Evolutionary conservation across 2,797 vertebrate genomes (phyloP), one percentile per base, ranked within the genome.

Genomic region (Poeciliopsis presidionis): DNA sequence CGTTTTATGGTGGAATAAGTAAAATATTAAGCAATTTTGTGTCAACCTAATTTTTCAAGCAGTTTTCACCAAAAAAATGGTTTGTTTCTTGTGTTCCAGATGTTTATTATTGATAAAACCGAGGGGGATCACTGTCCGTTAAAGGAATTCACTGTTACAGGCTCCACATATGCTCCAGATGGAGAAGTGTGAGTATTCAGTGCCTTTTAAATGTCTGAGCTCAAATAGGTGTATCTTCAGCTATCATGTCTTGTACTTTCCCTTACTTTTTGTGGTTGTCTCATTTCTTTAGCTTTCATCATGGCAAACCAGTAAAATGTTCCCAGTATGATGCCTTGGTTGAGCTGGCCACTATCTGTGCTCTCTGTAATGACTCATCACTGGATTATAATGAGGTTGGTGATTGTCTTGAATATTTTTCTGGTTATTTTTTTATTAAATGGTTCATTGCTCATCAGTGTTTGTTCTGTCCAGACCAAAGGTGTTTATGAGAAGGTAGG

Each of bases 321-420:
- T 98, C 97, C 80, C 95, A 98, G 89, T 97, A 97, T 63, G 97
- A 98, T 51, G 96, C 91, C 55, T 87, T 98, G 87, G 97, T 98
- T 90, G 97, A 98, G 87, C 87, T 98, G 93, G 97, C 97, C 86
- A 96, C 97, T 73, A 98, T 98, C 89, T 98, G 97, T 93, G 97
- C 97, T 78, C 96, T 98, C 85, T 98, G 97, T 92, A 98, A 98
- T 87, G 97, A 98, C 91, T 98, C 97, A 11, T 97, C 97, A n/a
- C 90, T 98, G 84, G 97, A 98, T 87, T 98, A 94, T 89, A 98
- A 98, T 12, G 97, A 98, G 97, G 97, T 97, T 83, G 71, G 91
- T 28, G 8, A 14, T 33, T 13, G 25, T 33, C 20, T 73, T n/a
- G 7, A 2, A 33, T 67, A 43, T 74, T 69, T 73, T 71, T 73